Percentiles rank a stretch among this genome's conserved stretches.
phyloP scores from a whole-genome alignment of 2,888 invertebrate species.

The Melanostoma scalare region DNA sequence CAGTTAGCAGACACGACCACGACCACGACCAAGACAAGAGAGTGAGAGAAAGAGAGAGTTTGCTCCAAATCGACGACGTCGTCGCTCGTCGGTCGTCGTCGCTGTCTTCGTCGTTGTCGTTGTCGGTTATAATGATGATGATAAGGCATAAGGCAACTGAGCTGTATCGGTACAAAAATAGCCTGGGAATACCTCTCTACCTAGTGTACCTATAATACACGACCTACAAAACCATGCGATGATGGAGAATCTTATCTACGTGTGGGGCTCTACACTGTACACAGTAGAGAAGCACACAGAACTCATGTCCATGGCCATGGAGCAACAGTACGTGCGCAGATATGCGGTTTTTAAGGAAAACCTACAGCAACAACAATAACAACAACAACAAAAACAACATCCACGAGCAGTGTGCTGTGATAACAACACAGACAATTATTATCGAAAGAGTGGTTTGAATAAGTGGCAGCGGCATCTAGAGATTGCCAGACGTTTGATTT shows the following conservation, averaged over 20 bases:
- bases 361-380: constrained; percentile 11
- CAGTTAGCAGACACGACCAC: constrained; percentile 6
- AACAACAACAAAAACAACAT: too few relatives aligned
- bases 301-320: constrained; percentile 41
- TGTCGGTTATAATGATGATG: constrained; percentile 18
- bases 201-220: not conserved
- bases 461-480: constrained; percentile 35
- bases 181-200: constrained; percentile 65
- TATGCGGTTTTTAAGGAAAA: constrained; percentile 53
- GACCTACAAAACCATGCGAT: constrained; percentile 17
- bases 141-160: constrained; percentile 45
- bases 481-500: constrained; percentile 3
- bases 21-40: constrained; percentile 7
- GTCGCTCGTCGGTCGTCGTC: constrained; percentile 17
- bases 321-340: constrained; percentile 72
- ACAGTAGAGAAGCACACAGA: constrained; percentile 5
- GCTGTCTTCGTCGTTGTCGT: constrained; percentile 4
- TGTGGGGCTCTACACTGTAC: constrained; percentile 4
- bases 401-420: not conserved
- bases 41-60: constrained; percentile 30
- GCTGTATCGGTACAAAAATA: constrained; percentile 59
- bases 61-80: constrained; percentile 1
- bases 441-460: constrained; percentile 1
- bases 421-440: constrained; percentile 25
- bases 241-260: constrained; percentile 27